These are phyloP conservation scores for Cephalopachus bancanus DNA, from an alignment of 2,797 vertebrate genomes.

Conservation along the genomic window DNA sequence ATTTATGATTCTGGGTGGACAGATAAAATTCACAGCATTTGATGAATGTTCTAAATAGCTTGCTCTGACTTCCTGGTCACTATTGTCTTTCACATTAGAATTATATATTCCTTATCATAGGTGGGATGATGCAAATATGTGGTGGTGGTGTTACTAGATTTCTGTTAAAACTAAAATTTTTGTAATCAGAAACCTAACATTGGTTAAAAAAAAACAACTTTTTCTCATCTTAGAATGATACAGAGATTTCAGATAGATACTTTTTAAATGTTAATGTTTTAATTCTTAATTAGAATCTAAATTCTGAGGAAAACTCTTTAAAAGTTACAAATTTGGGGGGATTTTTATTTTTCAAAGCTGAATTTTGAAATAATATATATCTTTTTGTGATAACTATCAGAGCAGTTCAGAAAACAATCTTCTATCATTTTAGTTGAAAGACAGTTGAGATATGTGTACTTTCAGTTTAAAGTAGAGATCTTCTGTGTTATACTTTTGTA, in stretches of 20 bases:
- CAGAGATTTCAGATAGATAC: conserved; percentile 51
- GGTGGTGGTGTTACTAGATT: conserved; percentile 20
- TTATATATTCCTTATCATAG: neutral
- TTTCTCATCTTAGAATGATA: conserved; percentile 43
- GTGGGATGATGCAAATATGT: conserved; percentile 50
- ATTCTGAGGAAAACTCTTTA: conserved; percentile 69
- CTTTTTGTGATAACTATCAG: conserved; percentile 58
- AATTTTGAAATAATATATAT: conserved; percentile 54
- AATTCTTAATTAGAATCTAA: conserved; percentile 74
- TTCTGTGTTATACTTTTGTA: conserved; percentile 79
- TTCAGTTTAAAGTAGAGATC: conserved; percentile 70
- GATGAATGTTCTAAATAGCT: neutral
- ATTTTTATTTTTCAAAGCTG: conserved; percentile 65
- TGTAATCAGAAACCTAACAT: conserved; percentile 43
- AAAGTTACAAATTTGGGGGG: conserved; percentile 14
- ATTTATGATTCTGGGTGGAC: neutral
- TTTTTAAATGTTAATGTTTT: neutral
- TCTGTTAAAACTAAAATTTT: conserved; percentile 35
- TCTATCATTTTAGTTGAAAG: conserved; percentile 52
- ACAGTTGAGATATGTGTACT: conserved; percentile 65
- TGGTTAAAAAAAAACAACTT: neutral
- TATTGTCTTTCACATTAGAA: neutral
- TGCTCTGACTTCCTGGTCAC: neutral
- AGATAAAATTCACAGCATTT: neutral
- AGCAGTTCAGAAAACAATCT: conserved; percentile 64